Percentiles rank a stretch among this genome's conserved stretches.
Evolutionary conservation across 2,797 vertebrate species (phyloP).

Genomic region (Diplodus sargus): DNA sequence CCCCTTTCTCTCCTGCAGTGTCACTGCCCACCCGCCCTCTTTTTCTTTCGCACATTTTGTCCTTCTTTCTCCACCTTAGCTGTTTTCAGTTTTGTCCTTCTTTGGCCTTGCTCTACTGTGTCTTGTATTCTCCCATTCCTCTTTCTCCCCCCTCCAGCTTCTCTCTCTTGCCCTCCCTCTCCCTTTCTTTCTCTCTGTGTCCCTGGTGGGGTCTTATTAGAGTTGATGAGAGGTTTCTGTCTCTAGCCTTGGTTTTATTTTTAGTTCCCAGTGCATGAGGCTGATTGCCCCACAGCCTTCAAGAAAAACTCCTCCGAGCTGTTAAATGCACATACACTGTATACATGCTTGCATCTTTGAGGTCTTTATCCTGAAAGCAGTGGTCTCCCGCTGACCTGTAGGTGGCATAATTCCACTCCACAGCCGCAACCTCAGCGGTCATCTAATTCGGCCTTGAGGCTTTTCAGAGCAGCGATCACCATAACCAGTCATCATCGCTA

Average conservation of each 20-base stretch:
- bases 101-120: constrained; percentile 70
- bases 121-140: constrained; percentile 44
- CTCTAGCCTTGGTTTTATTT: constrained; percentile 80
- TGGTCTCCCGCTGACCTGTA: constrained; percentile 44
- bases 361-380: too few relatives aligned
- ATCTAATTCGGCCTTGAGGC: constrained; percentile 48
- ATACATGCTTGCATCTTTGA: constrained; percentile 36
- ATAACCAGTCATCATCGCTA: constrained; percentile 46
- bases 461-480: constrained; percentile 42
- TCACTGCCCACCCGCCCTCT: constrained; percentile 42
- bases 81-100: constrained; percentile 72
- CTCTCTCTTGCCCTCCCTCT: neutral
- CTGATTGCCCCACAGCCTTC: constrained; percentile 69
- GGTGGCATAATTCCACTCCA: constrained; percentile 37
- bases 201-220: constrained; percentile 78
- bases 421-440: constrained; percentile 22
- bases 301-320: constrained; percentile 66
- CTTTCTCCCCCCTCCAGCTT: neutral
- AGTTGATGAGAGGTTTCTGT: constrained; percentile 80
- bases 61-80: constrained; percentile 61
- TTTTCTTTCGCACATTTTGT: constrained; percentile 63
- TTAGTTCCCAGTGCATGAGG: constrained; percentile 73
- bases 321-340: constrained; percentile 44
- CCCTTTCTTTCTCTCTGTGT: constrained; percentile 35
- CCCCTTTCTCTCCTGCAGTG: constrained; percentile 34